Base-by-base conservation (phyloP, 2,888 invertebrate species). In the Cheilosia vernalis region DNA sequence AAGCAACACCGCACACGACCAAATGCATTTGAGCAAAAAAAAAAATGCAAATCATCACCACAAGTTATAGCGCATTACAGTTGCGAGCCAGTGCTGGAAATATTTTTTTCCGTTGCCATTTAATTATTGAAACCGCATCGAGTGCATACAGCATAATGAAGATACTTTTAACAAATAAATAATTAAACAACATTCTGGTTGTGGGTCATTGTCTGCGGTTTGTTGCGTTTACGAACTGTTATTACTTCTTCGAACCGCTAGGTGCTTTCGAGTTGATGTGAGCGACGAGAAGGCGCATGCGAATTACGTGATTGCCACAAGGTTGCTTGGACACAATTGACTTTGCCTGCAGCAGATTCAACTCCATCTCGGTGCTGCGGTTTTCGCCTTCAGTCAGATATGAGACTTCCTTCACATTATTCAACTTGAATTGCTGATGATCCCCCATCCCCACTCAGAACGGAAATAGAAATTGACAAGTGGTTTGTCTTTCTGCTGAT, bases 191-290 rank as follows among this genome's bases (percentile, higher is more conserved):
- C 64, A 42, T 61, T 70, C 27, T 60, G 30, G 55, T 76, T 76
- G 70, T 72, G 80, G 84, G 76, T 85, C 84, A 85, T 85, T 85
- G 80, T 69, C 70, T 85, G 80, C 51, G 80, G 76, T 80, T 76
- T 70, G 70, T 56, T 76, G 84, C 84, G 42, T 66, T 76, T 49
- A 40, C 44, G 63, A 47, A 60, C 53, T 47, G 40, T 30, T 40
- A n/a, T 63, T 56, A 53, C 30, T 24, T 40, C 49, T 13, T 17
- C 37, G 37, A 37, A 47, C 7, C 19, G 17, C 9, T 5, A 44
- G 6, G 5, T 44, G 44, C 17, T 7, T 13, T 44, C 17, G 44
- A 7, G 44, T 44, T n/a, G 44, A 19, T 47, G 47, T 47, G 19
- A 19, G 47, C 17, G 47, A 51, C 51, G 51, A 27, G 19, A 13